Percentiles rank a stretch among this genome's conserved stretches.
Evolutionary conservation across 2,797 vertebrate species (phyloP).

Genomic region (Phataginus tetradactyla): DNA sequence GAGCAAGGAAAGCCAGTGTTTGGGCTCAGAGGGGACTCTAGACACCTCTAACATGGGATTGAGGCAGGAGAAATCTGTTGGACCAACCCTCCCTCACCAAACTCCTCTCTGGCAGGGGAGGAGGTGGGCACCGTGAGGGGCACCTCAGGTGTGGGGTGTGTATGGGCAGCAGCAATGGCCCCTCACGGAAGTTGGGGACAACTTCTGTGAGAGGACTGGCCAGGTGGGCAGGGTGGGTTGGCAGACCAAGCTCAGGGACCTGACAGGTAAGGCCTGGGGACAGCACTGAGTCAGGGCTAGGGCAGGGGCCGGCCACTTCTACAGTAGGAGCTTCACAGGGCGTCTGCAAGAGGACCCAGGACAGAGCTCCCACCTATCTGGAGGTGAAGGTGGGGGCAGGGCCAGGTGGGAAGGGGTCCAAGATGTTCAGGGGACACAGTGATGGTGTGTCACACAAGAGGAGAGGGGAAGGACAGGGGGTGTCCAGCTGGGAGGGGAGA

Average conservation of each 20-base stretch:
- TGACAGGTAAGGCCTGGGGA: neutral
- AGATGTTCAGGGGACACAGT: neutral
- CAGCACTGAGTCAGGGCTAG: neutral
- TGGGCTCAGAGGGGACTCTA: neutral
- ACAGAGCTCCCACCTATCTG: no score
- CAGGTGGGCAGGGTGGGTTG: neutral
- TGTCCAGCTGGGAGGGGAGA: neutral
- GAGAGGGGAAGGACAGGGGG: no score
- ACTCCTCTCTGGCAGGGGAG: neutral
- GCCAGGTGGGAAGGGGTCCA: neutral
- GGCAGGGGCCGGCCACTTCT: neutral
- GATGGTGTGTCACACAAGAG: neutral
- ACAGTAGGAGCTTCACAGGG: accelerated
- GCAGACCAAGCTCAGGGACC: neutral
- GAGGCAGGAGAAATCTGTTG: neutral
- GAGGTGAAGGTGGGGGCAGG: neutral
- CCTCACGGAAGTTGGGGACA: neutral
- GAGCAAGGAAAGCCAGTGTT: neutral
- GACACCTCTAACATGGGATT: accelerated
- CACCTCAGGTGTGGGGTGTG: accelerated
- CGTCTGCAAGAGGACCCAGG: neutral
- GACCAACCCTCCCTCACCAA: neutral
- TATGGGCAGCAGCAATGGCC: neutral
- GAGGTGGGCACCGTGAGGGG: neutral
- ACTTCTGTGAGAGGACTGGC: neutral